Evolutionary conservation across 2,888 invertebrate species (phyloP).

Genomic region (Ophioninae sp.): DNA sequence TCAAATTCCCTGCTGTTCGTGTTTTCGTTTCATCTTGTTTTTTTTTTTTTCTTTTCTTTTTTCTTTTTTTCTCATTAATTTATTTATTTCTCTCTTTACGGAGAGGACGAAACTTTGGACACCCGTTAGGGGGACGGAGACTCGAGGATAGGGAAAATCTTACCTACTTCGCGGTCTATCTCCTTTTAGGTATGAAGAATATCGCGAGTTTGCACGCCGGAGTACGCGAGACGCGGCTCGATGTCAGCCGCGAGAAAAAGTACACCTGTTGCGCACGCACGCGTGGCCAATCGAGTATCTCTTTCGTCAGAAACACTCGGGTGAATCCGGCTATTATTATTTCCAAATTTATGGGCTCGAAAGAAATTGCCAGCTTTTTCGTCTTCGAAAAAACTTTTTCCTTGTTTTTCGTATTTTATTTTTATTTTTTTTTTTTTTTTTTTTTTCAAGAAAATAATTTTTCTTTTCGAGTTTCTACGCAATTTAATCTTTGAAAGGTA

Average conservation of each 20-base stretch:
- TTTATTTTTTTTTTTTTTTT: neutral
- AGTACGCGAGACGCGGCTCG: conserved; percentile 23
- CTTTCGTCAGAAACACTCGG: conserved; percentile 13
- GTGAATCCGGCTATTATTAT: neutral
- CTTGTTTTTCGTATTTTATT: neutral
- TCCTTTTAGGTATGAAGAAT: conserved; percentile 70
- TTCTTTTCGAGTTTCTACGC: too few relatives aligned
- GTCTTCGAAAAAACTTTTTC: neutral
- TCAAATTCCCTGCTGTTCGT: neutral
- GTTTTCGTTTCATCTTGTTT: too few relatives aligned
- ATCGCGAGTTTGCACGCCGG: conserved; percentile 19
- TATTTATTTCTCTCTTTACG: conserved; percentile 14
- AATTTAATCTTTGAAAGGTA: too few relatives aligned
- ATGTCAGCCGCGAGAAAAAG: conserved; percentile 60
- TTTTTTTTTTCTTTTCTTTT: too few relatives aligned
- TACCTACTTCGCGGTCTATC: conserved; percentile 71
- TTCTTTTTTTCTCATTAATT: neutral
- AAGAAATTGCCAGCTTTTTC: neutral
- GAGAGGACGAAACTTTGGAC: conserved; percentile 20
- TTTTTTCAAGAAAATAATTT: too few relatives aligned
- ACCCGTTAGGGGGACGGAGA: conserved; percentile 9
- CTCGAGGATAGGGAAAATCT: conserved; percentile 32
- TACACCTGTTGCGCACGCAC: conserved; percentile 28
- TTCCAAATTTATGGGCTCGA: neutral
- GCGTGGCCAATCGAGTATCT: neutral